A percentile compares a stretch with the other conserved stretches of the same genome.
These are phyloP conservation scores for Limnodromus scolopaceus DNA, from an alignment of 2,797 vertebrate genomes.

Conservation along the genomic window DNA sequence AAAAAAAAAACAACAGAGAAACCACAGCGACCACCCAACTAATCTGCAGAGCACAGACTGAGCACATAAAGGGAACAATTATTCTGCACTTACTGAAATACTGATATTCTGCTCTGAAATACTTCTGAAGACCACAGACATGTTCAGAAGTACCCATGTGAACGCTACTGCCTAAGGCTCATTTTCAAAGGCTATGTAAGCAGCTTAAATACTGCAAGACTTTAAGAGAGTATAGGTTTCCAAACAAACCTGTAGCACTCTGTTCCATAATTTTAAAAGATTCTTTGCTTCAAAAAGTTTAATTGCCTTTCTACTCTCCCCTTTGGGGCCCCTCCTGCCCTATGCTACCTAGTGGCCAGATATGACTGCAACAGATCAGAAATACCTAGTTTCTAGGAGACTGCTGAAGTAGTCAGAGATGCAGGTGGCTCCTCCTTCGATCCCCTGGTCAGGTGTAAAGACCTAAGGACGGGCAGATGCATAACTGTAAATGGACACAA, in stretches of 20 bases:
- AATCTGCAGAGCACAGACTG: background rate
- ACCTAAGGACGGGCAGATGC: background rate
- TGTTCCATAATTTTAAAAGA: background rate
- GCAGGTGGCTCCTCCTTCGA: background rate
- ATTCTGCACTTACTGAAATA: background rate
- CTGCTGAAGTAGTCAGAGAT: background rate
- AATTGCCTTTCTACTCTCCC: background rate
- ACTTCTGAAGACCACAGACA: background rate
- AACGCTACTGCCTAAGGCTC: background rate
- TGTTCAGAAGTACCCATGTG: background rate
- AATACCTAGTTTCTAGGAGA: background rate
- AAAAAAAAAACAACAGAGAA: background rate
- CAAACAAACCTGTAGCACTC: background rate
- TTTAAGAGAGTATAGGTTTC: background rate
- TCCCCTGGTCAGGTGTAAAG: background rate
- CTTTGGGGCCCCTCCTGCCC: background rate
- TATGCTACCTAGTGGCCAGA: background rate
- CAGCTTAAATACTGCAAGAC: background rate
- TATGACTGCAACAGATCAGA: background rate
- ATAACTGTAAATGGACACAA: background rate
- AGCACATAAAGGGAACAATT: background rate
- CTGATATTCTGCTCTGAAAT: background rate
- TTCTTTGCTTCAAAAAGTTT: conserved; percentile 18
- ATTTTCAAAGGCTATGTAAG: background rate
- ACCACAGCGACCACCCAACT: rapidly evolving